Base-by-base conservation (phyloP, 2,888 invertebrate genomes). In the Eupithecia dodoneata region DNA sequence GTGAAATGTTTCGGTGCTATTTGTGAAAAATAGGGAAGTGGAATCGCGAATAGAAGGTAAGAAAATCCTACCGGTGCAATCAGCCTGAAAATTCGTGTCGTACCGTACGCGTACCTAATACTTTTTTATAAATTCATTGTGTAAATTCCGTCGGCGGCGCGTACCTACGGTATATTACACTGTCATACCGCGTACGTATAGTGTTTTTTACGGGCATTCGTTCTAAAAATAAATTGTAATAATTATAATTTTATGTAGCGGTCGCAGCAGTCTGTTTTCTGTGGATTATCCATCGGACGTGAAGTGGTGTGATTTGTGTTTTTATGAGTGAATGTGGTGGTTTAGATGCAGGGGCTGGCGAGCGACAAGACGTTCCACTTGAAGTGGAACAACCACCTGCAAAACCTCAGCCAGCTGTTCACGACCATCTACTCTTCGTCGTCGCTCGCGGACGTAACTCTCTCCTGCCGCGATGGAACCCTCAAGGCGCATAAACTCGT, bases 361-460 rank as follows among this genome's bases (percentile, higher is more conserved):
- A 96, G 95, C 87, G 96, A 96, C 83, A 96, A 96, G 92, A 96
- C 96, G 89, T 96, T 96, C 93, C 96, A 96, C 92, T 92, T 97
- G 83, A 96, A 96, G 87, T 97, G 96, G 97, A 97, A 97, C 93
- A 97, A 97, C 95, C 97, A 97, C 91, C 94, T 97, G 90, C 96
- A 96, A 89, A 97, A 97, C 92, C 90, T 97, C 84, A 96, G 97
- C 87, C 96, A 96, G 89, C 94, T 97, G 90, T 96, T 97, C 91
- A 96, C 96, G 84, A 96, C 96, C 79, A 95, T 97, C 84, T 97
- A 97, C 90, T 96, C 96, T 85, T 96, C 97, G 87, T 96, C 96
- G 84, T 95, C 96, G 85, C 94, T 97, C 80, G 96, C 97, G 55
- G 97, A 97, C 88, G 96, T 97, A 82, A 97, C 97, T 82, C 94